Evolutionary conservation across 2,797 vertebrate species (phyloP), one percentile per base, ranked within the genome.

Genomic region (Antrozous pallidus): DNA sequence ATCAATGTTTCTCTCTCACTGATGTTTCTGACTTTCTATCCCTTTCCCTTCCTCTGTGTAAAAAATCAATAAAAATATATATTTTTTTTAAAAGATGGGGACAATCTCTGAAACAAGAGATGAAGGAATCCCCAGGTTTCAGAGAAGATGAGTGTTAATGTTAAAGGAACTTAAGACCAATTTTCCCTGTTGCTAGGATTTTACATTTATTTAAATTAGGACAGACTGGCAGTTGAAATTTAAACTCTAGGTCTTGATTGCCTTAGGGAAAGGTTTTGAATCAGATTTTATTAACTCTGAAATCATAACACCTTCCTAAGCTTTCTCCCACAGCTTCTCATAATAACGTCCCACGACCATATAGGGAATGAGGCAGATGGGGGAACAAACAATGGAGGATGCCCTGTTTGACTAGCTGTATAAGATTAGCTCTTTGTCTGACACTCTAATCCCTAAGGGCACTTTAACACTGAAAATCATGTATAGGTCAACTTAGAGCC

Each of bases 121-220:
- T n/a, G 51, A 88, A 89, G 36, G 36, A 79, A 92, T 83, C 69
- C n/a, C 33, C 24, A 75, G 38, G 33, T 58, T 69, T 91, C 28
- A 8, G 17, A 17, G 26, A 67, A 78, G 79, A 54, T 24, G 54
- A 85, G 22, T 81, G 69, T 1, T 38, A 67, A 70, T 49, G 61
- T 54, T 26, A 16, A 3, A 47, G 36, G 13, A 24, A 69, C 40
- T 49, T 79, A 10, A 16, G 14, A n/a, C 22, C 38, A 63, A 70
- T 74, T 83, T 78, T 42, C 26, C 12, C 12, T 56, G 18, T 22
- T 36, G 33, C 8, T 84, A 51, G 24, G n/a, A 65, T 74, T 26
- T 94, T 78, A 17, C 8, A 42, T 79, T 90, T 51, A 58, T 87
- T 93, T 87, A 70, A 71, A 75, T 75, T 49, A 79, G 80, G 65